These are phyloP conservation scores for Subacronicta megacephala DNA, from an alignment of 2,888 invertebrate species.

Conservation along the genomic window DNA sequence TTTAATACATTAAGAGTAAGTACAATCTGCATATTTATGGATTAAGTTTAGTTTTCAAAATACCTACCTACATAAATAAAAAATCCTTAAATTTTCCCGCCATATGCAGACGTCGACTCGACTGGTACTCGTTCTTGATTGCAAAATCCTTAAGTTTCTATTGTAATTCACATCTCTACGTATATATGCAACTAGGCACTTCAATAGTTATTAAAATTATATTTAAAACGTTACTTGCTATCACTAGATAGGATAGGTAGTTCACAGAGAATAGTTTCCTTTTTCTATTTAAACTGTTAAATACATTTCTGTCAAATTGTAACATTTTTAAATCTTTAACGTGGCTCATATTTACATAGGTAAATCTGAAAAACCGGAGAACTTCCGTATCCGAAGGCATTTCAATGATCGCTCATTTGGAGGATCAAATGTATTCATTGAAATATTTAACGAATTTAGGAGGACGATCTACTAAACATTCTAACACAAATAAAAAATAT, in stretches of 20 bases:
- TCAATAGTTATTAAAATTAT: conserved; percentile 64
- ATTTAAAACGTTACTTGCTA: conserved; percentile 42
- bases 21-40: too few species aligned
- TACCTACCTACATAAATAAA: too few species aligned
- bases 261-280: conserved; percentile 44
- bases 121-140: not conserved
- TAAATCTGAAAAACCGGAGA: conserved; percentile 28
- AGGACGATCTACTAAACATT: conserved; percentile 39
- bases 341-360: conserved; percentile 44
- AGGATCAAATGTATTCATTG: conserved; percentile 4
- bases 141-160: conserved; percentile 31
- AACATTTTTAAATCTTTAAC: conserved; percentile 39
- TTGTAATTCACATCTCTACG: conserved; percentile 39
- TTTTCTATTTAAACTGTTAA: conserved; percentile 35
- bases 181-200: conserved; percentile 75
- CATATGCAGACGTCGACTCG: conserved; percentile 5
- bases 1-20: too few species aligned
- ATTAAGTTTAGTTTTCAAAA: too few species aligned
- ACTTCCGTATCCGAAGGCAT: conserved; percentile 7
- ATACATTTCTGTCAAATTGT: conserved; percentile 45
- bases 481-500: conserved; percentile 43
- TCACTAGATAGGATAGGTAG: conserved; percentile 45
- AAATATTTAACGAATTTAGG: conserved; percentile 18
- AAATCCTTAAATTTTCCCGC: conserved; percentile 12
- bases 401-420: not conserved